These are phyloP conservation scores for Mesodorylaimus sp. DNA, from an alignment of 2,888 invertebrate species.

Conservation along the genomic window DNA sequence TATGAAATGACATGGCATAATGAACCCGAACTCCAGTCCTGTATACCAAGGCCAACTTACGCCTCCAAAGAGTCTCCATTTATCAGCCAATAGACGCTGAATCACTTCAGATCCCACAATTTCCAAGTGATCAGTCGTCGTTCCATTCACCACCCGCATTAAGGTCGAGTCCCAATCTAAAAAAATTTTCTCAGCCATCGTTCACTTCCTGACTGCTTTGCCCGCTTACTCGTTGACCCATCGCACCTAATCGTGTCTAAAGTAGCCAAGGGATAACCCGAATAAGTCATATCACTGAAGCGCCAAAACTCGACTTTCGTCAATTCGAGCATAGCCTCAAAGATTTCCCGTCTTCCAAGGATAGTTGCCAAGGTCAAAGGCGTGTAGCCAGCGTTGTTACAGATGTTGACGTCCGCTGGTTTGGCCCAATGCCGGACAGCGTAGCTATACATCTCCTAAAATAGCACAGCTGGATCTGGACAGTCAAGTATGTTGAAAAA, in stretches of 20 bases:
- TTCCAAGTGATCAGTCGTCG: constrained; percentile 88
- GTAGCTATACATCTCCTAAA: constrained; percentile 98
- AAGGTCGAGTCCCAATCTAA: constrained; percentile 94
- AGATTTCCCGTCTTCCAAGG: constrained; percentile 82
- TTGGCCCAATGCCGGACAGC: constrained; percentile 79
- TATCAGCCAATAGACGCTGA: constrained; percentile 83
- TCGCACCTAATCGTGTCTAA: constrained; percentile 82
- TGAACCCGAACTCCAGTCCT: too few species aligned
- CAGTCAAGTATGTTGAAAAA: too few species aligned
- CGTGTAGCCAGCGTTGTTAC: constrained; percentile 71
- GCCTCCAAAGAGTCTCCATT: constrained; percentile 96
- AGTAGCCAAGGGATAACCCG: constrained; percentile 86
- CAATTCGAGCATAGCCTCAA: constrained; percentile 90
- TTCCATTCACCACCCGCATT: constrained; percentile 89
- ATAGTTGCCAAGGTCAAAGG: constrained; percentile 89
- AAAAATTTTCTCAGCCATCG: too few species aligned
- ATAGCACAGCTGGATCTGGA: too few species aligned
- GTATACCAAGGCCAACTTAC: constrained; percentile 42
- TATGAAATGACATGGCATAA: too few species aligned
- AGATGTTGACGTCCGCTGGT: constrained; percentile 74
- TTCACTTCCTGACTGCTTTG: too few species aligned
- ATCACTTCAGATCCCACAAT: constrained; percentile 98
- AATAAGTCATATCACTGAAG: constrained; percentile 94
- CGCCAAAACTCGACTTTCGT: constrained; percentile 73
- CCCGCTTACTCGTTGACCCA: constrained; percentile 64